Evolutionary conservation across 2,113 vertebrate species (phyloP).

Genomic region (Mirza zaza): DNA sequence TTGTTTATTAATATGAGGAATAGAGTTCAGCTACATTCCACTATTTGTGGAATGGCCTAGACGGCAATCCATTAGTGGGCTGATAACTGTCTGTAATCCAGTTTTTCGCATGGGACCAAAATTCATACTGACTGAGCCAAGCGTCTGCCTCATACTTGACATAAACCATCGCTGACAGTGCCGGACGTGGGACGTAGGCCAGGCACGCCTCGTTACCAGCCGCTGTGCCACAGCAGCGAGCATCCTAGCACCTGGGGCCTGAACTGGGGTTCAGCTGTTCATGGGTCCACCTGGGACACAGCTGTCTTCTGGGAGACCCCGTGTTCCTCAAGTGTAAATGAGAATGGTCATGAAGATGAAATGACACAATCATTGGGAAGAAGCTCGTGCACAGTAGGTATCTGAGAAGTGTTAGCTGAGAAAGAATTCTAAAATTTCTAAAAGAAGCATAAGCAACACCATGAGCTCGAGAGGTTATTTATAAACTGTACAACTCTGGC

Average conservation of each 20-base stretch:
- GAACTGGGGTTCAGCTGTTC: neutral
- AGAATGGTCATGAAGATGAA: neutral
- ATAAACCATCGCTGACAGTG: neutral
- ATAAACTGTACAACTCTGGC: neutral
- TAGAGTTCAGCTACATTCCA: neutral
- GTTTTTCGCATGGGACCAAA: neutral
- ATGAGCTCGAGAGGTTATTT: neutral
- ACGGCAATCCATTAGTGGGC: neutral
- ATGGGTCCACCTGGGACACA: too few relatives aligned
- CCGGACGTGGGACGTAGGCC: neutral
- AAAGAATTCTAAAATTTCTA: neutral
- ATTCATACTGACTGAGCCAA: neutral
- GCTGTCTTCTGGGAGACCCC: neutral
- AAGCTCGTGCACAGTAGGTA: fast-evolving
- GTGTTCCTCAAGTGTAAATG: neutral
- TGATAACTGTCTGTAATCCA: neutral
- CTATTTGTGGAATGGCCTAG: neutral
- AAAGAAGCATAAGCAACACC: neutral
- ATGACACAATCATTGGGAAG: neutral
- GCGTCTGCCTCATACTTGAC: neutral
- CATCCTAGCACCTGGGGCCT: neutral
- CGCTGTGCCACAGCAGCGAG: fast-evolving
- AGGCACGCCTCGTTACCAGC: fast-evolving
- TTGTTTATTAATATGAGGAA: neutral
- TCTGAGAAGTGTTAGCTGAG: neutral